Conservation (phyloP, 2,113 vertebrate genomes). For the Entomyzon cyanotis region DNA sequence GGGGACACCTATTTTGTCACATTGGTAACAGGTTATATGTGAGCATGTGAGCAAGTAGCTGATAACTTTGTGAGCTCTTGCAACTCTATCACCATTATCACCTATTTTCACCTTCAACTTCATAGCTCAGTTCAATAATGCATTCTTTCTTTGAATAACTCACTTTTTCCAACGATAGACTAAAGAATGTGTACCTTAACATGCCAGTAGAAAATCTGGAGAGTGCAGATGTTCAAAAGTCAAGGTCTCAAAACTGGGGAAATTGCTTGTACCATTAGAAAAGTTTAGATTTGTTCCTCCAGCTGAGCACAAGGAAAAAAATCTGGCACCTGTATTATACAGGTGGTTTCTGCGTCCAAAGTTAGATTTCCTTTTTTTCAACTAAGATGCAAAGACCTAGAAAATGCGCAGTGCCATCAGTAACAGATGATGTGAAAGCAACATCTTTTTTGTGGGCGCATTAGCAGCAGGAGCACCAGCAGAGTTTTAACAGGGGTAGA, state of each 20-base stretch:
- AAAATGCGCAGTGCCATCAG: slow-evolving; percentile 3
- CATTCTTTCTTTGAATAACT: neutral
- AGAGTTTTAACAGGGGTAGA: slow-evolving; percentile 20
- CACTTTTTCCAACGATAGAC: neutral
- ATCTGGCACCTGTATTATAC: neutral
- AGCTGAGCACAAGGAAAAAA: neutral
- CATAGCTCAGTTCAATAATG: neutral
- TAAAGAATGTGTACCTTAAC: neutral
- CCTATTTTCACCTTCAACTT: neutral
- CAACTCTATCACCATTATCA: neutral
- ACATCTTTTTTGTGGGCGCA: neutral
- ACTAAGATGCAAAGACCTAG: neutral
- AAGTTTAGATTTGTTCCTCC: neutral
- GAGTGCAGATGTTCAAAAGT: neutral
- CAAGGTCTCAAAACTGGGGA: neutral
- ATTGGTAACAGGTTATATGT: neutral
- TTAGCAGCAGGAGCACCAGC: neutral
- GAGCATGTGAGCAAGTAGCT: neutral
- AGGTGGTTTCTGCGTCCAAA: neutral
- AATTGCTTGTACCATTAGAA: neutral
- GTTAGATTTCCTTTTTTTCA: neutral
- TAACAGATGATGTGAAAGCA: slow-evolving; percentile 10
- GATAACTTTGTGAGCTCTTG: neutral
- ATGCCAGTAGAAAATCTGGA: neutral
- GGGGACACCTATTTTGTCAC: neutral